Evolutionary conservation across 2,113 vertebrate genomes (phyloP).

Genomic region (Tragelaphus strepsiceros): DNA sequence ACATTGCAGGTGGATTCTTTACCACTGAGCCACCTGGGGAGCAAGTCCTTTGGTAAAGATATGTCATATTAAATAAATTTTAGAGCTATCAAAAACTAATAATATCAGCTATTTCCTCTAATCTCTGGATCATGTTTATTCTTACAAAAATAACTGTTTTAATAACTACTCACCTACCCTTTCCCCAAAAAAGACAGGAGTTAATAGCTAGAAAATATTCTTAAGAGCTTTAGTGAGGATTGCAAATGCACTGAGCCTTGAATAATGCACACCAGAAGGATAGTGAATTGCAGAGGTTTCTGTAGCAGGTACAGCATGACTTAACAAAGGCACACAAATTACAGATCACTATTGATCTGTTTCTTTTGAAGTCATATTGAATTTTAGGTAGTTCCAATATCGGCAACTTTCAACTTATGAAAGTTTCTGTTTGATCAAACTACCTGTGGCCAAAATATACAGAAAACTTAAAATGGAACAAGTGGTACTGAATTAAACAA

Average conservation of each 20-base stretch:
- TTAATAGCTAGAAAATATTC: background rate
- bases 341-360: background rate
- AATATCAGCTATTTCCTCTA: background rate
- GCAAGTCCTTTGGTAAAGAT: background rate
- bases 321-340: conserved; percentile 1
- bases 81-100: background rate
- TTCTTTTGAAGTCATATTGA: conserved; percentile 34
- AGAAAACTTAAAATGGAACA: background rate
- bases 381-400: background rate
- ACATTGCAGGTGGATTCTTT: background rate
- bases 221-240: background rate
- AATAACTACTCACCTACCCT: background rate
- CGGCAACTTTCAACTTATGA: background rate
- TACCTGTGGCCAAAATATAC: background rate
- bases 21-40: background rate
- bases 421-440: conserved; percentile 37
- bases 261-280: background rate
- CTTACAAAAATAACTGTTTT: background rate
- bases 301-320: background rate
- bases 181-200: background rate
- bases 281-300: background rate
- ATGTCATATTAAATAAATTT: background rate
- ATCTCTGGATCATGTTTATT: background rate
- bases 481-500: background rate
- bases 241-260: background rate